Base-by-base conservation (phyloP, 2,797 vertebrate genomes). In the Lagocephalus sceleratus region DNA sequence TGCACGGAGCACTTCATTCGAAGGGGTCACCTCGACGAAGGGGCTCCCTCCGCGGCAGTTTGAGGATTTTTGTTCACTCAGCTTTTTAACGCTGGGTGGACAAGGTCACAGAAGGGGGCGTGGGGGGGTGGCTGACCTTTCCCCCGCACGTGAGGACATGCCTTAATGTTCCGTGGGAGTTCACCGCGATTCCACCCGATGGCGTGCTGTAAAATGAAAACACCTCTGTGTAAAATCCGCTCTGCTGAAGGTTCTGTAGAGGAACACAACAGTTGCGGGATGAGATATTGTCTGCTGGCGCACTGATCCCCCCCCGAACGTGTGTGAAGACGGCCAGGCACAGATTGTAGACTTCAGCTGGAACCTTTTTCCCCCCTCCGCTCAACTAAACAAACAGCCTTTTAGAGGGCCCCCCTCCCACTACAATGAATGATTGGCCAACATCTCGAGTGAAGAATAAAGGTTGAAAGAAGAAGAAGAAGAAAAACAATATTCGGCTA, bases 181-280 rank as follows among this genome's bases (percentile, higher is more conserved):
- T 60, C 61, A 75, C 66, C 76, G 68, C 76, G 73, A 87, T 81
- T 78, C 47, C 56, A 55, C 75, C 53, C 70, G 83, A 87, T 68
- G 62, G 72, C 54, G 56, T 21, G 50, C 60, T 68, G 65, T 83
- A 76, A 85, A 85, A 66, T 73, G 46, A 83, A 80, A 79, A 64
- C 45, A 63, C 47, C 16, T 73, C 51, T 60, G 41, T 69, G 49
- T 56, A 47, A 78, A 75, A 75, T 66, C 40, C 38, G 66, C 16
- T 69, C 57, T 58, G 59, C 32, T 41, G 63, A 63, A 52, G 45
- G 47, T 63, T 73, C 58, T 60, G 15, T 38, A 2, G 44, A 49
- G 32, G 12, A 35, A 35, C 12, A 29, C 1, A 11, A 11, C 29
- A 9, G 8, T 35, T 14, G 12, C 14, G 14, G 32, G 32, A 35